phyloP scores from a whole-genome alignment of 2,113 vertebrate genomes.

The Circaetus cinerascens region DNA sequence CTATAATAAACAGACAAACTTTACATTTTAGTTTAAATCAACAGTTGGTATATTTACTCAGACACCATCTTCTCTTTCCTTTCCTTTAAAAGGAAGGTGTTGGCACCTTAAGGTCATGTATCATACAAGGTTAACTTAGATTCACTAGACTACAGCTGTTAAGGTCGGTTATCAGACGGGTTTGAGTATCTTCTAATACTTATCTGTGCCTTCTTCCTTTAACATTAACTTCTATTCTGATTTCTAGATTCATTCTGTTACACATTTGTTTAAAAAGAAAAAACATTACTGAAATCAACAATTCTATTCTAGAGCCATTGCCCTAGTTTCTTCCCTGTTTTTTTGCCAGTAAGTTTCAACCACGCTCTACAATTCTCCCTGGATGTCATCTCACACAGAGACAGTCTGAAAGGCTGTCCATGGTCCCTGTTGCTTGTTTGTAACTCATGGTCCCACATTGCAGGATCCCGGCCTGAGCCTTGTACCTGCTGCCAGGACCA shows the following conservation, averaged over 20 bases:
- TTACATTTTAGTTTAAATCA: neutral
- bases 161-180: neutral
- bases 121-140: neutral
- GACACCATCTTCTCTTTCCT: neutral
- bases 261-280: neutral
- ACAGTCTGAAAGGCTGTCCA: neutral
- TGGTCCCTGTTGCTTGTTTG: neutral
- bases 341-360: neutral
- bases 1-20: neutral
- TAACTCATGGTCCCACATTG: neutral
- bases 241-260: neutral
- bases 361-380: neutral
- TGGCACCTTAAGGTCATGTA: neutral
- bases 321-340: neutral
- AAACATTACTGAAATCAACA: neutral
- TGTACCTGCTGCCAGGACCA: too few species aligned
- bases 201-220: neutral
- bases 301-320: neutral
- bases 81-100: neutral
- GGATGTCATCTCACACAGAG: neutral
- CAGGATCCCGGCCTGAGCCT: neutral
- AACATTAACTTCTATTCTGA: neutral
- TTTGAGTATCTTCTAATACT: neutral
- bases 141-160: neutral
- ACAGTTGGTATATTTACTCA: neutral